These are phyloP conservation scores for Ophraella communa DNA, from an alignment of 2,888 invertebrate species.

Conservation along the genomic window DNA sequence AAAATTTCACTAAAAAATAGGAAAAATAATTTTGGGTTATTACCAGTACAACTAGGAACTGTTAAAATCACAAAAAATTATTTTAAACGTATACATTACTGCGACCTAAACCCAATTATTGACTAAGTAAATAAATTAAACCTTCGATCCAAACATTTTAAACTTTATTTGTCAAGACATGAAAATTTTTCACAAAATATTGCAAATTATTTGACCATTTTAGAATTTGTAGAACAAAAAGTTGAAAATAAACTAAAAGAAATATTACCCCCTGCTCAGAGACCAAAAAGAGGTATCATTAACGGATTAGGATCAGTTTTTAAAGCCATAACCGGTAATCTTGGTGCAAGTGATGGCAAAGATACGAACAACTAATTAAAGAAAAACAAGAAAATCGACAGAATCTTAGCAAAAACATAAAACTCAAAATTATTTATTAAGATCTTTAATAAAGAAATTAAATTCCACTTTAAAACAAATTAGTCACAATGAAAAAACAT, in stretches of 20 bases:
- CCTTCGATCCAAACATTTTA: constrained; percentile 7
- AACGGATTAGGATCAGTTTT: constrained; percentile 32
- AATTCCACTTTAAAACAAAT: constrained; percentile 26
- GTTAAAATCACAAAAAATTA: constrained; percentile 14
- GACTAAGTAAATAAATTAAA: constrained; percentile 15
- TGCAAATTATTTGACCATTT: too few species aligned
- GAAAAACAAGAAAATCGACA: constrained; percentile 26
- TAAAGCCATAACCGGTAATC: constrained; percentile 29
- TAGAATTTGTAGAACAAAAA: constrained; percentile 7
- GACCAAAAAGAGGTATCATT: constrained; percentile 26
- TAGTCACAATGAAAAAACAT: constrained; percentile 22
- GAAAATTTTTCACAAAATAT: too few species aligned
- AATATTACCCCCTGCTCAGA: constrained; percentile 14
- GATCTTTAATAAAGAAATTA: constrained; percentile 24
- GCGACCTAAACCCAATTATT: constrained; percentile 21
- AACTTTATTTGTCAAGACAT: not conserved
- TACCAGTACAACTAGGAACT: constrained; percentile 26
- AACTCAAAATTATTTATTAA: constrained; percentile 11
- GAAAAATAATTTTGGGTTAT: not conserved
- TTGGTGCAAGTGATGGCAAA: constrained; percentile 31
- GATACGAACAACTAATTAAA: constrained; percentile 23
- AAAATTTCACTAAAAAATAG: too few species aligned
- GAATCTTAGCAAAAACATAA: not conserved
- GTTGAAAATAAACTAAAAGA: constrained; percentile 18
- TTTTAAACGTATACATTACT: constrained; percentile 25